Conservation (phyloP, 2,888 invertebrate genomes). For the Dusona sp. region DNA sequence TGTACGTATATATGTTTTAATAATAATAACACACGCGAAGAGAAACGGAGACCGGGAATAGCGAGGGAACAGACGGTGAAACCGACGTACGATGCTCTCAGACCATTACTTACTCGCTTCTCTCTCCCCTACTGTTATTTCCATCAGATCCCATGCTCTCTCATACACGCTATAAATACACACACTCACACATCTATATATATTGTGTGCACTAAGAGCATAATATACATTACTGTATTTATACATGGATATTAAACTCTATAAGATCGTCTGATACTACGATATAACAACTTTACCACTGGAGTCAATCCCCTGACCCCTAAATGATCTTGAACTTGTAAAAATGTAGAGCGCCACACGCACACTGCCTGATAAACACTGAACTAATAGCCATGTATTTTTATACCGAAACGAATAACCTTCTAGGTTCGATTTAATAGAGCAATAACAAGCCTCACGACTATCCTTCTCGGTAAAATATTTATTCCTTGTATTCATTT, state of each 20-base stretch:
- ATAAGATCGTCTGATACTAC: slow-evolving; percentile 39
- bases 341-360: slow-evolving; percentile 72
- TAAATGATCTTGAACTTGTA: slow-evolving; percentile 78
- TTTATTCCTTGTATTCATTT: neutral
- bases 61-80: slow-evolving; percentile 59
- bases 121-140: slow-evolving; percentile 45
- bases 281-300: slow-evolving; percentile 28
- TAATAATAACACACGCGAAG: slow-evolving; percentile 30
- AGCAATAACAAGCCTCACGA: neutral
- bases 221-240: slow-evolving; percentile 15
- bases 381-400: slow-evolving; percentile 25
- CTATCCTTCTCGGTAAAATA: neutral
- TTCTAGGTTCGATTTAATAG: neutral
- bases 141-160: slow-evolving; percentile 52
- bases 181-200: neutral
- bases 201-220: neutral
- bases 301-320: slow-evolving; percentile 66
- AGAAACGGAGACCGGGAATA: slow-evolving; percentile 32
- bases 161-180: slow-evolving; percentile 1
- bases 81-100: slow-evolving; percentile 70
- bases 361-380: slow-evolving; percentile 18
- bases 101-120: slow-evolving; percentile 67
- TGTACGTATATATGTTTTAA: slow-evolving; percentile 2
- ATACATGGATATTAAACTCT: slow-evolving; percentile 28
- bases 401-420: neutral